A percentile compares a stretch with the other conserved stretches of the same genome.
phyloP scores from a whole-genome alignment of 2,797 vertebrate species.

The Alca torda region DNA sequence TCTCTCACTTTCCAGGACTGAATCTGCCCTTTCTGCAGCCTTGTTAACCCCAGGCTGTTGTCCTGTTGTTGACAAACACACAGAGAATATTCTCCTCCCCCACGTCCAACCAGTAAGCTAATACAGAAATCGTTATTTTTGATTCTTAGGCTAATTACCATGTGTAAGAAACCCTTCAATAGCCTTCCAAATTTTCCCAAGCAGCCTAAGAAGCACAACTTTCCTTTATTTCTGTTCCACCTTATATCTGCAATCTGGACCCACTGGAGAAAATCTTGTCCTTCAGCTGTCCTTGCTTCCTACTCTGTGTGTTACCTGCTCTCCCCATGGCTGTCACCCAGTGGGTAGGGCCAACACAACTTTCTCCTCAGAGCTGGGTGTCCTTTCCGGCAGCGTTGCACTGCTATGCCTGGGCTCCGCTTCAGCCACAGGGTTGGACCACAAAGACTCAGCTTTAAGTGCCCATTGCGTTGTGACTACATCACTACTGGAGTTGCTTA shows the following conservation, averaged over 20 bases:
- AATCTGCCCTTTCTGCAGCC: background rate
- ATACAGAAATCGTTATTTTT: background rate
- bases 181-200: background rate
- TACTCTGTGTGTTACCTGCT: background rate
- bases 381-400: background rate
- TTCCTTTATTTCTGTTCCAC: background rate
- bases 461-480: background rate
- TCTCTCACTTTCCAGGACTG: background rate
- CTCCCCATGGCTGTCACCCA: background rate
- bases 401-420: background rate
- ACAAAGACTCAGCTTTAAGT: background rate
- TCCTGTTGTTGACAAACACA: background rate
- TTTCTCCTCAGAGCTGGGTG: accelerated
- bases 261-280: background rate
- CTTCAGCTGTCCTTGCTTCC: background rate
- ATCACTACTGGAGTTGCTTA: background rate
- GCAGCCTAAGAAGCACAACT: background rate
- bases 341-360: background rate
- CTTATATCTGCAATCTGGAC: background rate
- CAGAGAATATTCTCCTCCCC: background rate
- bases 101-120: background rate
- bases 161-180: background rate
- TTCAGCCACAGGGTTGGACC: background rate
- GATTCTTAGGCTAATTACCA: background rate
- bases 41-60: background rate